These are phyloP conservation scores for Pelmatolapia mariae DNA, from an alignment of 2,113 vertebrate species.

Conservation along the genomic window DNA sequence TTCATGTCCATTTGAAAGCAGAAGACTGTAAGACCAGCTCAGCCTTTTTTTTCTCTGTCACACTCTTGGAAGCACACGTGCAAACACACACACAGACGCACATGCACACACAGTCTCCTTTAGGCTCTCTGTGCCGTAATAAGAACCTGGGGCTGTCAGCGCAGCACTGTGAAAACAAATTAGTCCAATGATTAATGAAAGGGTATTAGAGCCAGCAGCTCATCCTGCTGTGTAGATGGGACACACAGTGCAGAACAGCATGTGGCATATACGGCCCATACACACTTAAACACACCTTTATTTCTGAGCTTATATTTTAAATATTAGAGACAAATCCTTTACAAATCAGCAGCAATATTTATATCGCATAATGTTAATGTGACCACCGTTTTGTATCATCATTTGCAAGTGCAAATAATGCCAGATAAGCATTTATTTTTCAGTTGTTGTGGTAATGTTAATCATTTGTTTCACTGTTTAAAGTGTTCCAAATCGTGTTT, in stretches of 20 bases:
- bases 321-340: background rate
- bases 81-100: background rate
- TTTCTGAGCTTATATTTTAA: background rate
- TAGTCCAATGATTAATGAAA: constrained; percentile 88
- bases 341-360: background rate
- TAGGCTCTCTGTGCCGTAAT: constrained; percentile 44
- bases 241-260: constrained; percentile 58
- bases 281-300: background rate
- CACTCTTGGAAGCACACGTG: background rate
- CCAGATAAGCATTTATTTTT: background rate
- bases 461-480: background rate
- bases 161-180: constrained; percentile 69
- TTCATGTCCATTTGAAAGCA: background rate
- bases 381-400: background rate
- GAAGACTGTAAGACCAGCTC: background rate
- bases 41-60: background rate
- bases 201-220: constrained; percentile 79
- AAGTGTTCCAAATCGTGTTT: background rate
- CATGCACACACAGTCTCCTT: background rate
- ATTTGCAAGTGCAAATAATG: background rate
- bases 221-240: constrained; percentile 73
- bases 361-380: background rate
- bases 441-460: background rate
- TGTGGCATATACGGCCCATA: background rate
- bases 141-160: constrained; percentile 68